These are phyloP conservation scores for Cathartes aura DNA, from an alignment of 2,113 vertebrate genomes.

Conservation along the genomic window DNA sequence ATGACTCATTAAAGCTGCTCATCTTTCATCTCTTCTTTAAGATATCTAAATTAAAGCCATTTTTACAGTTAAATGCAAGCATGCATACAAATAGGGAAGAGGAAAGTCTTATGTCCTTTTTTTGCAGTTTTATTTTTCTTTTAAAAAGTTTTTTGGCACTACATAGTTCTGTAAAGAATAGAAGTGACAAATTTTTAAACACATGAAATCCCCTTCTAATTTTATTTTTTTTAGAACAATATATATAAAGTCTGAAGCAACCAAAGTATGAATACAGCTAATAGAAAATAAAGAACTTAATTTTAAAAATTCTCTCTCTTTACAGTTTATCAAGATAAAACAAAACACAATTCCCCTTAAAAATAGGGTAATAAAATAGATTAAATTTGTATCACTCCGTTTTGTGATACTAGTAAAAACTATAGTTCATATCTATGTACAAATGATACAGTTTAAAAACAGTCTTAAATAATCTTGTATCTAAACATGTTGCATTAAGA, in stretches of 20 bases:
- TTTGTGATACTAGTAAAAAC: constrained; percentile 97
- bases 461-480: constrained; percentile 85
- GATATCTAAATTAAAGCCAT: neutral
- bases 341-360: constrained; percentile 97
- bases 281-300: constrained; percentile 99
- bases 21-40: neutral
- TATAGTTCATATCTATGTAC: constrained; percentile 91
- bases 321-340: constrained; percentile 93
- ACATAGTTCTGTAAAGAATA: constrained; percentile 88
- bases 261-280: constrained; percentile 97
- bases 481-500: constrained; percentile 81
- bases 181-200: constrained; percentile 89
- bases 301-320: constrained; percentile 91
- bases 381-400: constrained; percentile 98
- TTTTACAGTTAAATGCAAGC: constrained; percentile 22
- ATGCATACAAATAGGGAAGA: constrained; percentile 60
- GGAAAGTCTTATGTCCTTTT: constrained; percentile 56
- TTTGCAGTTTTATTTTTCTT: constrained; percentile 77
- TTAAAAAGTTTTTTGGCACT: constrained; percentile 91
- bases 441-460: constrained; percentile 97
- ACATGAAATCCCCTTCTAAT: constrained; percentile 90
- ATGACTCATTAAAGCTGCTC: neutral
- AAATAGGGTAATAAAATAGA: constrained; percentile 99
- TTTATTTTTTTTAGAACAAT: constrained; percentile 85
- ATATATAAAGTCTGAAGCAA: constrained; percentile 90